phyloP scores from a whole-genome alignment of 2,888 invertebrate genomes.

The Punctoribates punctum region DNA sequence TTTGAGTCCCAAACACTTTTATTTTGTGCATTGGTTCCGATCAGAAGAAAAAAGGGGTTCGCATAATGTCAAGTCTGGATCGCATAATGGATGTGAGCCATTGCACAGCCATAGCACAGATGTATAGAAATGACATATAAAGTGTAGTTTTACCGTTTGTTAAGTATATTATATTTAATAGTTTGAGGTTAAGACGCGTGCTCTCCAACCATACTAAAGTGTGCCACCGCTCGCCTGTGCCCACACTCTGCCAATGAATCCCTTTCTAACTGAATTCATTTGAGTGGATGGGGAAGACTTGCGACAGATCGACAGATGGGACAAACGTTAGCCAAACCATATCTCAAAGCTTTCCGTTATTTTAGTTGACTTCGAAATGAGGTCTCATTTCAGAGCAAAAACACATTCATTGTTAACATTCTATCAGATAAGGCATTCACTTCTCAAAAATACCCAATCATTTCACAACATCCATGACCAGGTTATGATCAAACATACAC shows the following conservation, averaged over 20 bases:
- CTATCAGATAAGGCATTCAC: conserved; percentile 1
- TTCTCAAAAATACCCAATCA: neutral
- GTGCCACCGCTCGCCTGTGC: conserved; percentile 1
- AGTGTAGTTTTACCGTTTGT: conserved; percentile 22
- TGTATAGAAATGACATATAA: neutral
- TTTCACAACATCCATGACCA: too few species aligned
- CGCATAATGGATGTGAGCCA: neutral
- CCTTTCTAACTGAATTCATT: conserved; percentile 26
- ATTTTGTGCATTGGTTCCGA: conserved; percentile 9
- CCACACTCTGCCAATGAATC: neutral
- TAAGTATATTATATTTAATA: conserved; percentile 28
- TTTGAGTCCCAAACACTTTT: neutral
- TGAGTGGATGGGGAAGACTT: conserved; percentile 10
- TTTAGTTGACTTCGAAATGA: neutral
- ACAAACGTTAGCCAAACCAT: neutral
- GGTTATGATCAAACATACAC: too few species aligned
- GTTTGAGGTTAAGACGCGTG: conserved; percentile 25
- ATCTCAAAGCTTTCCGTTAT: neutral
- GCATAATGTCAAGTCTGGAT: conserved; percentile 6
- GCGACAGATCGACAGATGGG: conserved; percentile 12
- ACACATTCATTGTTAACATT: neutral
- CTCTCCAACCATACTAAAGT: neutral
- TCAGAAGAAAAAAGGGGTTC: conserved; percentile 11
- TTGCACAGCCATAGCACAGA: neutral
- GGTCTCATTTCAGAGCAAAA: neutral